Percentiles rank a stretch among this genome's conserved stretches.
These are phyloP conservation scores for Anarsia innoxiella DNA, from an alignment of 2,888 invertebrate genomes.

Conservation along the genomic window DNA sequence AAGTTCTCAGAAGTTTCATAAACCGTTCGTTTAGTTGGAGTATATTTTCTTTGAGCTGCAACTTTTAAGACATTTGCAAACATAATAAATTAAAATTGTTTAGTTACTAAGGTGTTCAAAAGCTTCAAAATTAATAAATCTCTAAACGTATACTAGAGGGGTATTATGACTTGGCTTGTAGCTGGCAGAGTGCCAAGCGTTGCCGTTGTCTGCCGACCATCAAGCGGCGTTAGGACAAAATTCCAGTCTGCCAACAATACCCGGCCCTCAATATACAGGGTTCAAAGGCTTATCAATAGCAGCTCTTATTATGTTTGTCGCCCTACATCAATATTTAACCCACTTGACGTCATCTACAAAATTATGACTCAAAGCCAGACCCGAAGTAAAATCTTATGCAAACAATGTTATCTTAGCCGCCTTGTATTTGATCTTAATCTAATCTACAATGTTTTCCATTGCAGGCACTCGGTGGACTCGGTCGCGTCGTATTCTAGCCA, in stretches of 20 bases:
- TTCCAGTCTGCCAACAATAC: conserved; percentile 21
- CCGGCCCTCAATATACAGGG: conserved; percentile 3
- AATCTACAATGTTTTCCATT: conserved; percentile 55
- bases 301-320: conserved; percentile 14
- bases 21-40: too few relatives aligned
- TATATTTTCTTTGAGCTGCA: too few relatives aligned
- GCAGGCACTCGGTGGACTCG: conserved; percentile 75
- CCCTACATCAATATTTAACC: conserved; percentile 35
- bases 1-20: too few relatives aligned
- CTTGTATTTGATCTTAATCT: conserved; percentile 43
- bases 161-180: too few relatives aligned
- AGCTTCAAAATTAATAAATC: too few relatives aligned
- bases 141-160: too few relatives aligned
- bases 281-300: conserved; percentile 10
- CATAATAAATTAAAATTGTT: too few relatives aligned
- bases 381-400: conserved; percentile 44
- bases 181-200: conserved; percentile 37
- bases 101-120: too few relatives aligned
- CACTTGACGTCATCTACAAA: conserved; percentile 31
- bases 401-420: conserved; percentile 45
- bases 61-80: too few relatives aligned
- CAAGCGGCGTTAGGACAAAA: conserved; percentile 20
- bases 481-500: conserved; percentile 76
- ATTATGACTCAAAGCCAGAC: conserved; percentile 40
- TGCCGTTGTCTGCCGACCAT: conserved; percentile 20